Evolutionary conservation across 2,113 vertebrate genomes (phyloP).

Genomic region (Nothocercus nigrocapillus): DNA sequence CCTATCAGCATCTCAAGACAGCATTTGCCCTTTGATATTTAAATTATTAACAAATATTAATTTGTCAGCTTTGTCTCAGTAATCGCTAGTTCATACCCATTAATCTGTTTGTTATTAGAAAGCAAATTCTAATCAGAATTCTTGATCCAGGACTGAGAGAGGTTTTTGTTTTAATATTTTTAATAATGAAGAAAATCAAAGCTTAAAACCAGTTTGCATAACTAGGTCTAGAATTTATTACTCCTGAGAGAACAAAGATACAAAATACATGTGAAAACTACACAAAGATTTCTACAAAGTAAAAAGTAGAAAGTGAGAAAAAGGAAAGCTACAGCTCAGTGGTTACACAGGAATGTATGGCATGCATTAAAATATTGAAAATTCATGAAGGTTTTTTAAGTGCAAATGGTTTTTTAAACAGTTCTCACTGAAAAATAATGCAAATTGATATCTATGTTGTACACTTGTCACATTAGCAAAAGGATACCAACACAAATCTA

Average conservation of each 20-base stretch:
- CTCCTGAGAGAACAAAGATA: slow-evolving; percentile 72
- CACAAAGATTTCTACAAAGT: slow-evolving; percentile 69
- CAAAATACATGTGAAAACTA: slow-evolving; percentile 70
- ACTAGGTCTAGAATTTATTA: slow-evolving; percentile 80
- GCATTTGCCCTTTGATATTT: not conserved
- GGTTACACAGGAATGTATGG: slow-evolving; percentile 63
- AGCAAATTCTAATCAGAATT: slow-evolving; percentile 13
- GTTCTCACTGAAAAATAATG: slow-evolving; percentile 46
- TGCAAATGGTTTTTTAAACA: slow-evolving; percentile 63
- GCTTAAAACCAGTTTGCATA: slow-evolving; percentile 61
- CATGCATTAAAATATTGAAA: slow-evolving; percentile 74
- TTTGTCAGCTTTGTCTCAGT: not conserved
- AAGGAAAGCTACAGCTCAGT: slow-evolving; percentile 73
- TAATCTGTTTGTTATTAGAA: not conserved
- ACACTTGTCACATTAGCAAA: slow-evolving; percentile 42
- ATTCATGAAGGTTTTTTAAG: slow-evolving; percentile 61
- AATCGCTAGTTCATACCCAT: not conserved
- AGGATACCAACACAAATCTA: slow-evolving; percentile 47
- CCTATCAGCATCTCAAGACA: slow-evolving; percentile 35
- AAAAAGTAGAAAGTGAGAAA: slow-evolving; percentile 67
- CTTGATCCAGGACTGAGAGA: not conserved
- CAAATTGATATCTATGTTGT: slow-evolving; percentile 56
- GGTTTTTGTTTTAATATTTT: not conserved
- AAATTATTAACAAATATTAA: not conserved
- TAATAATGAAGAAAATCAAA: slow-evolving; percentile 64